Conservation (phyloP, 2,113 vertebrate genomes). For the Campylorhamphus procurvoides region DNA sequence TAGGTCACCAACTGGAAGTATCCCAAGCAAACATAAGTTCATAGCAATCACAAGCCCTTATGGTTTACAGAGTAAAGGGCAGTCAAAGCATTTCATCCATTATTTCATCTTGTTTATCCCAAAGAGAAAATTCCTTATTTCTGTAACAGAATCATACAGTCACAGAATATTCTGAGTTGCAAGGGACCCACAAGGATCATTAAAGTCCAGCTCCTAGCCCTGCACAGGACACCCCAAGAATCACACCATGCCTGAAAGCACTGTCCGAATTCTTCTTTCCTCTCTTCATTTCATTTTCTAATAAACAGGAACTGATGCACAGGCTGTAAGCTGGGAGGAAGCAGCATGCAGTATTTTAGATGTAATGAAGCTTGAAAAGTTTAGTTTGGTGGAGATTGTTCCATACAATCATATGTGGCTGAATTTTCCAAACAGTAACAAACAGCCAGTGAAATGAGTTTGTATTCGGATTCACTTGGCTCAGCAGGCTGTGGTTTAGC, state of each 20-base stretch:
- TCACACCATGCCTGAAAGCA: too few relatives aligned
- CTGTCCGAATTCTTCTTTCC: background rate
- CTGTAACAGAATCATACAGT: background rate
- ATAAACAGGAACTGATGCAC: constrained; percentile 8
- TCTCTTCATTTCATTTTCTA: constrained; percentile 21
- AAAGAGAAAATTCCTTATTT: background rate
- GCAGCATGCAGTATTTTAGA: constrained; percentile 25
- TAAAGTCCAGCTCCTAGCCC: background rate
- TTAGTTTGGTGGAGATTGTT: constrained; percentile 4
- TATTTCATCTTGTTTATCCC: constrained; percentile 4
- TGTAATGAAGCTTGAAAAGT: constrained; percentile 6
- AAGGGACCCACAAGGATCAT: background rate
- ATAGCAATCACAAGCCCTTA: background rate
- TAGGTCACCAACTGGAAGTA: background rate
- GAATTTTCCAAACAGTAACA: constrained; percentile 61
- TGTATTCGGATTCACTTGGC: constrained; percentile 32
- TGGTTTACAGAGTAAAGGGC: background rate
- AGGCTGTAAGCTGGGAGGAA: background rate
- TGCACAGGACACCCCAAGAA: background rate
- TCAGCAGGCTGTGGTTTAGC: constrained; percentile 20
- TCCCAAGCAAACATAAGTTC: background rate
- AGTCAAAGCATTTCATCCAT: background rate
- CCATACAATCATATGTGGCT: background rate
- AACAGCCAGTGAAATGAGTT: constrained; percentile 43
- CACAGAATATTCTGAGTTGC: background rate